Base-by-base conservation (phyloP, 2,113 vertebrate species). In the Oncorhynchus clarkii region DNA sequence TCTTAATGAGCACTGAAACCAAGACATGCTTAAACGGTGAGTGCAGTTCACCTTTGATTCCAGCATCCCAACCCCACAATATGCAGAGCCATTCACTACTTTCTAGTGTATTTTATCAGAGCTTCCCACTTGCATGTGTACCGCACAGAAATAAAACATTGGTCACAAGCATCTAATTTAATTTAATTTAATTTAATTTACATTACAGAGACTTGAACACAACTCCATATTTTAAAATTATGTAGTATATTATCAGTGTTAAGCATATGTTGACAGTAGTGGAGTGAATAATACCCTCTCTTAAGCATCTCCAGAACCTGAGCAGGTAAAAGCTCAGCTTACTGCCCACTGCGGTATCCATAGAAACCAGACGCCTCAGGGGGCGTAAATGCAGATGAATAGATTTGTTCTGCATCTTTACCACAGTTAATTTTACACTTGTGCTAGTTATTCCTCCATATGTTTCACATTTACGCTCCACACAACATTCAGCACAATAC, bases 271-370 rank as follows among this genome's bases (percentile, higher is more conserved):
- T 14, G 24, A 13, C 26, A 22, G 59, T 31, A 67, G 22, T 67
- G 24, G 26, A 16, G 65, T 34, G 4, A 18, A 9, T 26, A 60
- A 24, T 14, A 45, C 22, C 20, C 9, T 45, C 39, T 48, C 20
- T n/a, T 57, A 49, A 7, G 27, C 60, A 54, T 20, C 73, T 65
- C 71, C 72, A 77, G 45, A 88, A 75, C 75, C 59, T 49, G 70
- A 82, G 78, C 27, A 57, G 73, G 87, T 71, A 76, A 72, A 80
- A 48, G 49, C 64, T 86, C 67, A 81, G 78, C 22, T 26, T 76
- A 70, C 72, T 80, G 76, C 89, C 87, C 79, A 88, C 81, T 7
- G 31, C 67, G 29, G 80, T 91, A 76, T 78, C 88, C 87, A 90
- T 88, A 76, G 86, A 80, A 88, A 89, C 85, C 45, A 75, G 39